phyloP scores from a whole-genome alignment of 2,113 vertebrate species.

The Podarcis muralis region DNA sequence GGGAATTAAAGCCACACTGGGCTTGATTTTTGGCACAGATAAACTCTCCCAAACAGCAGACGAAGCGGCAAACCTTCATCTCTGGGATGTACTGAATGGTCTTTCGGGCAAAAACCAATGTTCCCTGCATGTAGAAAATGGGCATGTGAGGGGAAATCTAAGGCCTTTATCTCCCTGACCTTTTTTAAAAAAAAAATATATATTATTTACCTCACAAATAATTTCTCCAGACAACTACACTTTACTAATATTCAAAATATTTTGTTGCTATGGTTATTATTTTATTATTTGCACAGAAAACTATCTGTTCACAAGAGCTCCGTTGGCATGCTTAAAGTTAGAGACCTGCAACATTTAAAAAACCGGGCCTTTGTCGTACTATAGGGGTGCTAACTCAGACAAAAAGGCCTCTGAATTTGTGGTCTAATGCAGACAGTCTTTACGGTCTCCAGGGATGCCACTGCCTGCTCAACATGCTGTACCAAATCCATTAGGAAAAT shows the following conservation, averaged over 20 bases:
- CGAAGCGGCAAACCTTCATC: background rate
- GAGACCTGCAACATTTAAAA: background rate
- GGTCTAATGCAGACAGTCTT: background rate
- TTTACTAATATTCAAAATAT: background rate
- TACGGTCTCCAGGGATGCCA: background rate
- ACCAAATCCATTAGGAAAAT: background rate
- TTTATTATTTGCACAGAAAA: background rate
- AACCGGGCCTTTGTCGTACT: background rate
- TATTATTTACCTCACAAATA: no score
- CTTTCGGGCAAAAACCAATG: background rate
- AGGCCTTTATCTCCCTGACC: background rate
- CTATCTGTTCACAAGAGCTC: no score
- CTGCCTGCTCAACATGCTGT: background rate
- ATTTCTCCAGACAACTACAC: no score
- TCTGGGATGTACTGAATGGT: background rate
- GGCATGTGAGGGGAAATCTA: background rate
- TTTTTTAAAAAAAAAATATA: no score
- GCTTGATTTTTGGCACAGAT: constrained; percentile 16
- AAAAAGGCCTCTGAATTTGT: background rate
- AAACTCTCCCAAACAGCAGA: background rate
- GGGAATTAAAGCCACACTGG: background rate
- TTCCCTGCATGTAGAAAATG: background rate
- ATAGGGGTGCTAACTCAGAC: no score
- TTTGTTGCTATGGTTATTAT: background rate
- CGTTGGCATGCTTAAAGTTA: background rate